phyloP scores from a whole-genome alignment of 2,797 vertebrate species.

The Sorex maritimensis region DNA sequence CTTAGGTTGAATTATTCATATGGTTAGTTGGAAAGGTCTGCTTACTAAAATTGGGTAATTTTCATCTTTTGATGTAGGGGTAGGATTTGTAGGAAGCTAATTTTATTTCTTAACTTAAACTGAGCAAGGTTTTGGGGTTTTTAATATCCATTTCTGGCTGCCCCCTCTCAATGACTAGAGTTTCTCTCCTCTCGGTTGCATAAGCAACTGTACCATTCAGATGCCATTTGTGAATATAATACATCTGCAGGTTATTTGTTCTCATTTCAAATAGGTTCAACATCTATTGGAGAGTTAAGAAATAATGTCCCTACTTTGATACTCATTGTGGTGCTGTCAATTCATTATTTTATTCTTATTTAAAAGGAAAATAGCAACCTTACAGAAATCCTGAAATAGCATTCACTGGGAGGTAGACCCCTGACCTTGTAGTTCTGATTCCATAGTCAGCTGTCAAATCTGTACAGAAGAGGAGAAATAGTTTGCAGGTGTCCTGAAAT shows the following conservation, averaged over 20 bases:
- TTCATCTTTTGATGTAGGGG: slow-evolving; percentile 71
- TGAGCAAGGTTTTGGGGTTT: slow-evolving; percentile 56
- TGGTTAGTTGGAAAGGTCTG: slow-evolving; percentile 57
- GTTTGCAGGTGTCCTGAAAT: slow-evolving; percentile 66
- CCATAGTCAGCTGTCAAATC: background rate
- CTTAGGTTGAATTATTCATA: slow-evolving; percentile 47
- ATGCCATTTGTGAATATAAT: slow-evolving; percentile 64
- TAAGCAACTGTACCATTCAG: slow-evolving; percentile 66
- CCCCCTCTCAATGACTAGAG: slow-evolving; percentile 51
- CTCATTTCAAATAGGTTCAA: slow-evolving; percentile 67
- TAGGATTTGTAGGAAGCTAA: slow-evolving; percentile 61
- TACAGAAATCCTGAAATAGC: slow-evolving; percentile 3
- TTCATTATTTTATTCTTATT: slow-evolving; percentile 73
- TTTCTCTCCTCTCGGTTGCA: slow-evolving; percentile 69
- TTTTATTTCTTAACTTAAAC: slow-evolving; percentile 75
- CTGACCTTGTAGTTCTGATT: slow-evolving; percentile 54
- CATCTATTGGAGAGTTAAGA: slow-evolving; percentile 64
- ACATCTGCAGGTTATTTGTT: slow-evolving; percentile 69
- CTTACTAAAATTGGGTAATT: slow-evolving; percentile 39
- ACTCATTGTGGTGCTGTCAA: slow-evolving; percentile 34
- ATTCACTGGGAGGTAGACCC: background rate
- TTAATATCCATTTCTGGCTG: slow-evolving; percentile 60
- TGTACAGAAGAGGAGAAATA: slow-evolving; percentile 56
- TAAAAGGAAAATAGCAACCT: slow-evolving; percentile 65
- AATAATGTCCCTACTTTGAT: slow-evolving; percentile 54